Percentiles rank a stretch among this genome's conserved stretches.
phyloP scores from a whole-genome alignment of 2,888 invertebrate species.

The Caradrina kadenii region DNA sequence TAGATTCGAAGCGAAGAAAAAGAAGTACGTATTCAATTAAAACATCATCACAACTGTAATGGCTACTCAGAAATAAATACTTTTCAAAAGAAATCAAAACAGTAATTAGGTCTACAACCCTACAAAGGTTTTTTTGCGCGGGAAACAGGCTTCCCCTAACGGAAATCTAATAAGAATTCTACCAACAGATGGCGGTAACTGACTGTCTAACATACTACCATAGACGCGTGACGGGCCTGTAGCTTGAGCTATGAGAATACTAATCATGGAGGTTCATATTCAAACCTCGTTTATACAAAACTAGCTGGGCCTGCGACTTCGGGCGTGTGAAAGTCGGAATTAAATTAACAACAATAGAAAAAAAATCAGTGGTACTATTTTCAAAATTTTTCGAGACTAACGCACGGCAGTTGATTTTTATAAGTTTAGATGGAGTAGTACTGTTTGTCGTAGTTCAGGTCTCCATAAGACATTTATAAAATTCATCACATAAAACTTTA shows the following conservation, averaged over 20 bases:
- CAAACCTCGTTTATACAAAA: background rate
- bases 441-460: no score
- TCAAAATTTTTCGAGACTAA: no score
- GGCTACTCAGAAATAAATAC: background rate
- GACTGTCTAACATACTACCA: conserved; percentile 1
- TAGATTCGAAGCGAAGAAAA: no score
- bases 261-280: background rate
- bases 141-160: conserved; percentile 6
- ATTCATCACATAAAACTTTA: no score
- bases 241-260: background rate
- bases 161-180: conserved; percentile 22
- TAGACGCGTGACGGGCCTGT: background rate
- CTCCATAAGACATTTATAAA: no score
- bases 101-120: background rate
- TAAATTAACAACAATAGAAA: no score
- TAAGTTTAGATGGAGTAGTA: no score
- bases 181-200: conserved; percentile 44
- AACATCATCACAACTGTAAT: background rate
- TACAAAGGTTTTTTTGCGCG: conserved; percentile 6
- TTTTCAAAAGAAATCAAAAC: background rate
- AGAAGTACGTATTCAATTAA: no score
- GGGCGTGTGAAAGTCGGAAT: no score
- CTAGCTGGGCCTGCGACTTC: no score
- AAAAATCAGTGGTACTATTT: no score
- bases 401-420: no score